Percentiles rank a stretch among this genome's conserved stretches.
Evolutionary conservation across 2,888 invertebrate species (phyloP).

Genomic region (Pherbina coryleti): DNA sequence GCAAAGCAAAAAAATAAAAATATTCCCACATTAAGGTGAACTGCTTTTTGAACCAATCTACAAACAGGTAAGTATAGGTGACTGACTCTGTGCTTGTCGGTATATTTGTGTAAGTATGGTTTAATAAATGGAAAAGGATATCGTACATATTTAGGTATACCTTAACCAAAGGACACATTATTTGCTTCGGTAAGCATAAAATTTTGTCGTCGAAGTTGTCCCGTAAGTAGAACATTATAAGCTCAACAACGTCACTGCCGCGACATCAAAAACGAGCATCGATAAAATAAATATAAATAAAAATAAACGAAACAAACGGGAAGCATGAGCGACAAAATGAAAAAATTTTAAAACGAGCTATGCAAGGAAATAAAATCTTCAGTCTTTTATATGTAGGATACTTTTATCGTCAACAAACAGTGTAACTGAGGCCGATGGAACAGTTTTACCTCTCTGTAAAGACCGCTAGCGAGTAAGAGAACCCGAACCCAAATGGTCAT

Average conservation of each 20-base stretch:
- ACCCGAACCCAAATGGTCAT: slow-evolving; percentile 30
- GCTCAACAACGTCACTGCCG: slow-evolving; percentile 8
- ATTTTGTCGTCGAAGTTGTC: slow-evolving; percentile 33
- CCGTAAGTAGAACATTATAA: slow-evolving; percentile 30
- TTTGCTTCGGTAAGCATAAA: slow-evolving; percentile 43
- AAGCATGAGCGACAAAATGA: background rate
- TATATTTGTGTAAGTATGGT: background rate
- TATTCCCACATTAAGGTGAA: too few species aligned
- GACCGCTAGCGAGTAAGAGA: background rate
- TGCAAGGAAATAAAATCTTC: background rate
- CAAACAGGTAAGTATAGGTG: background rate
- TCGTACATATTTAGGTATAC: slow-evolving; percentile 2
- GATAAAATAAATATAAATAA: slow-evolving; percentile 35
- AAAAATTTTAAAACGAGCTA: background rate
- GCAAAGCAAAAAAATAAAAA: background rate
- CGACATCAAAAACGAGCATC: slow-evolving; percentile 32
- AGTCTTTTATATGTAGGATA: background rate
- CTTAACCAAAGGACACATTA: slow-evolving; percentile 38
- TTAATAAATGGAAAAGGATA: slow-evolving; percentile 5
- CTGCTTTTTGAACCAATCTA: too few species aligned
- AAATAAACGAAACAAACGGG: slow-evolving; percentile 1
- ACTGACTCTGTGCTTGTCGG: background rate
- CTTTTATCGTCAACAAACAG: background rate
- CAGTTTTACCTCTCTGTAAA: background rate
- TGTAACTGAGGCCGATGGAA: background rate